Percentiles rank a stretch among this genome's conserved stretches.
phyloP scores from a whole-genome alignment of 2,113 vertebrate genomes.

The Malaclemys terrapin region DNA sequence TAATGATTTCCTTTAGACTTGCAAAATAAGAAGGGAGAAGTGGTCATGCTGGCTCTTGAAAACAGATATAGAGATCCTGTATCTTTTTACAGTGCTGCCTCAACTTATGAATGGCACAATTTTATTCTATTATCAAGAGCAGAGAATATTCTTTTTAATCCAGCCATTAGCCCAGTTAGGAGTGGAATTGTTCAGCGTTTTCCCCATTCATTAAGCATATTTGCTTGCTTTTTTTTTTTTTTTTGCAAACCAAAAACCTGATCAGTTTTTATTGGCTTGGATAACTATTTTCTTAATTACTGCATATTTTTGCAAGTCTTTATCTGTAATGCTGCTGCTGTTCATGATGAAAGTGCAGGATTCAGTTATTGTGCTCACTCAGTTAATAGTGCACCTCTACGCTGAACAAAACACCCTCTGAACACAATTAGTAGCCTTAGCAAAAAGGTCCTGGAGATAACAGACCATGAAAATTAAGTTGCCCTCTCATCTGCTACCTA shows the following conservation, averaged over 20 bases:
- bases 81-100: not conserved
- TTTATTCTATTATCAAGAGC: not conserved
- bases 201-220: not conserved
- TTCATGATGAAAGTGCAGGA: not conserved
- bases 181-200: not conserved
- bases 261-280: not conserved
- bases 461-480: not conserved
- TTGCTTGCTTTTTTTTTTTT: not conserved
- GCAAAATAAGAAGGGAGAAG: not conserved
- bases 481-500: not conserved
- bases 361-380: not conserved
- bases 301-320: not conserved
- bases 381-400: not conserved
- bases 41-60: slow-evolving; percentile 3
- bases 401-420: not conserved
- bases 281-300: not conserved
- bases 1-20: not conserved
- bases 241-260: not conserved
- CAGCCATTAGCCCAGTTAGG: not conserved
- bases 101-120: not conserved
- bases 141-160: not conserved
- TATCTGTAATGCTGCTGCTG: not conserved
- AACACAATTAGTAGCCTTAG: not conserved
- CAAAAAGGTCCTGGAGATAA: not conserved
- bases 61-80: not conserved